Base-by-base conservation (phyloP, 2,888 invertebrate genomes). In the Ellobium chinense region DNA sequence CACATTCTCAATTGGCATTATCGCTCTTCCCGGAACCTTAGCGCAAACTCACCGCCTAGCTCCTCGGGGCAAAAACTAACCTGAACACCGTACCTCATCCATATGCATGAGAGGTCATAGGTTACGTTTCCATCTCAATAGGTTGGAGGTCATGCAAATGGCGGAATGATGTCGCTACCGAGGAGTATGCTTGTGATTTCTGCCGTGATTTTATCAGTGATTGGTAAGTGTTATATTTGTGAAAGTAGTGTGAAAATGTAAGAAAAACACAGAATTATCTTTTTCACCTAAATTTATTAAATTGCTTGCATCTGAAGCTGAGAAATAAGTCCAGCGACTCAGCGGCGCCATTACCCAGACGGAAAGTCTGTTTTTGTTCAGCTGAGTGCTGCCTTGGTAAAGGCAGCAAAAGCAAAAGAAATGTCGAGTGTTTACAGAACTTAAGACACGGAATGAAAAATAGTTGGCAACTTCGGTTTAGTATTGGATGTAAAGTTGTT, bases 61-160 rank as follows among this genome's bases (percentile, higher is more conserved):
- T 2, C 2, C 24, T 29, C 31, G 54, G 63, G 46, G n/a, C 3
- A 34, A 68, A 68, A 77, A 66, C 24, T 54, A 58, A 39, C 27
- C 58, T 37, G 27, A 60, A 76, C 66, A 66, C 76, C 76, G 65
- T 54, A 66, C 24, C 27, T 66, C 54, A 65, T 54, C 34, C 34
- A 63, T 34, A 66, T 66, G 24, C 36, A 66, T 54, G 34, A 56
- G 63, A 63, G 76, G 76, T 76, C 46, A 76, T 34, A 76, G 76
- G 65, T 78, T 12, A 78, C 72, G 36, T 63, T 78, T 60, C 21
- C 46, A 70, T 31, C 70, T 39, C 62, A 31, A 70, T 78, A 72
- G 78, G 78, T 78, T 78, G 70, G 72, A 70, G 78, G 72, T 78
- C 72, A 72, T 72, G 65, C 78, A 70, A 78, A 78, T 78, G 78